Evolutionary conservation across 1,140 invertebrate genomes (phyloP), one percentile per base, ranked within the genome.

Genomic region (Cryptotermes secundus): DNA sequence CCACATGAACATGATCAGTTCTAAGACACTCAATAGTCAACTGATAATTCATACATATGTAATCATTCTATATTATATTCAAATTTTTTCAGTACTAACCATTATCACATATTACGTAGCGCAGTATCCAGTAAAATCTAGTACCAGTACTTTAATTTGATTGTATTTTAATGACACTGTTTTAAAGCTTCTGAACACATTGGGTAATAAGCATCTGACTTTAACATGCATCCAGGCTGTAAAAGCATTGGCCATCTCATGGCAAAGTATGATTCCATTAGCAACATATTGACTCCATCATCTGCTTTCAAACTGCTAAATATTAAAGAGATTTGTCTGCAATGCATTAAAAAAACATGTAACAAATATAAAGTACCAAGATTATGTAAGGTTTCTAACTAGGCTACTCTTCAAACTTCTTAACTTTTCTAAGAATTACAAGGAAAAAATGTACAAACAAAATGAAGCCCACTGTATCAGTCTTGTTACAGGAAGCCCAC

Each of bases 101-200:
- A 7, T 7, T 72, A 72, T 72, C 59, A 72, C 59, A 72, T 72
- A 72, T 72, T 31, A 31, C 31, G 59, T 72, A 31, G 59, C 31
- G 59, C 59, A 72, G n/a, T 72, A 31, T 72, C 26, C n/a, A 72
- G 31, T 72, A 72, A 72, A 72, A n/a, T 72, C 59, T 72, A 72
- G 59, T 72, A 72, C 59, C 59, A 72, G 59, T 72, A 72, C n/a
- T 72, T 72, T n/a, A n/a, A 72, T 72, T 72, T 72, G 59, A 72
- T 72, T 72, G 59, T 72, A 72, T 72, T 72, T 72, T 72, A 26
- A 72, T 72, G 59, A 72, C 59, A 72, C n/a, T 26, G 59, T 72
- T 65, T 72, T 72, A 72, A 72, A 72, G 59, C 59, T n/a, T n/a
- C 14, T 72, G 59, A 72, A 72, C 59, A 72, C 59, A 72, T 72